Conservation (phyloP, 1,140 invertebrate species). For the Hermetia illucens region DNA sequence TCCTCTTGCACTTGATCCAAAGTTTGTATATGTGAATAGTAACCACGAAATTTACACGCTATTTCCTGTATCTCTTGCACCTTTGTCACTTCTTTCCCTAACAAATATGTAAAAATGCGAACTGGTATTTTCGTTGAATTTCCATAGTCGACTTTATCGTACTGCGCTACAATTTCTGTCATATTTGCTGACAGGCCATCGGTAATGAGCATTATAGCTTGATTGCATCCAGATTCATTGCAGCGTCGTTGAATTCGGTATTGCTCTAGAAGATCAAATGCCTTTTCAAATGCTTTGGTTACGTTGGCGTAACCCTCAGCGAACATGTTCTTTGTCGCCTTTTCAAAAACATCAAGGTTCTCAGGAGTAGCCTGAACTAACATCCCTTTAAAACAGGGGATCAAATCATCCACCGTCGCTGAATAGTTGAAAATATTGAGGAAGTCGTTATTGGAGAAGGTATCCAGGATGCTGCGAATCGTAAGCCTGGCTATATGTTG, state of each 20-base stretch:
- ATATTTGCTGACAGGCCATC: constrained; percentile 89
- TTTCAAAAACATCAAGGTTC: constrained; percentile 66
- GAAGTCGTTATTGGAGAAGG: constrained; percentile 95
- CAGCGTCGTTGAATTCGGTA: constrained; percentile 43
- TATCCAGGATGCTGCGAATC: constrained; percentile 77
- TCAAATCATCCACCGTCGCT: constrained; percentile 45
- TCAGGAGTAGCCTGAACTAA: constrained; percentile 86
- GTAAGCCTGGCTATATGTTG: constrained; percentile 53
- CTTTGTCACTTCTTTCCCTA: constrained; percentile 90
- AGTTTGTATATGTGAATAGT: constrained; percentile 82
- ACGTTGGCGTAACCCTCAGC: constrained; percentile 76
- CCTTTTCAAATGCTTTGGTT: constrained; percentile 64
- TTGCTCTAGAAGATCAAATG: constrained; percentile 66
- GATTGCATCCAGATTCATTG: constrained; percentile 63
- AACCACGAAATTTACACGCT: constrained; percentile 91
- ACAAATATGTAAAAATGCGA: constrained; percentile 91
- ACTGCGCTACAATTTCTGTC: constrained; percentile 71
- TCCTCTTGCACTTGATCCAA: constrained; percentile 87
- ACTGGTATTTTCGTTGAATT: constrained; percentile 53
- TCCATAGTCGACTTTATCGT: constrained; percentile 60
- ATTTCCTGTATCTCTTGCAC: constrained; percentile 85
- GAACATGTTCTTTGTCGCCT: constrained; percentile 48
- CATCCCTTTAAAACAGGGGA: constrained; percentile 66
- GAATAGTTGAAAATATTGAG: constrained; percentile 81
- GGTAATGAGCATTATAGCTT: constrained; percentile 97